These are phyloP conservation scores for Stenodema calcarata DNA, from an alignment of 2,888 invertebrate genomes.

Conservation along the genomic window DNA sequence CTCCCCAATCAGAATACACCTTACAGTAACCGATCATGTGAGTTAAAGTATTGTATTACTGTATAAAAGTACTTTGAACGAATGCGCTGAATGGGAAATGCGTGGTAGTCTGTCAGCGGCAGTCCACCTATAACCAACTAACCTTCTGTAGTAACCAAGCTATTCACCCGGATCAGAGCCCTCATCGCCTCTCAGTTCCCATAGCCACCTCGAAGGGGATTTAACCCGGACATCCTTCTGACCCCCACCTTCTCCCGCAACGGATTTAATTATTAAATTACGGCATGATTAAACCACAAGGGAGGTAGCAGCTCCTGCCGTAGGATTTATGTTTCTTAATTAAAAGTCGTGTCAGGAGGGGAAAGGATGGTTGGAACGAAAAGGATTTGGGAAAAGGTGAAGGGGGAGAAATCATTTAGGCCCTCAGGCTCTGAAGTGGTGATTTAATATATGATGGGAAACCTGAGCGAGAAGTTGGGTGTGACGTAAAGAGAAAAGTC, in stretches of 20 bases:
- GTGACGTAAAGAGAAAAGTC: too few species aligned
- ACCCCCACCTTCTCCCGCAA: background rate
- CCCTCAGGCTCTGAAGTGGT: constrained; percentile 2
- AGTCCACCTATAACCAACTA: background rate
- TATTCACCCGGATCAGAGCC: background rate
- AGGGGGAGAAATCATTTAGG: background rate
- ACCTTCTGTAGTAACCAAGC: background rate
- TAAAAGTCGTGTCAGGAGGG: constrained; percentile 41
- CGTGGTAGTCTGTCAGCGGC: background rate
- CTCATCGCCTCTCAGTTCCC: background rate
- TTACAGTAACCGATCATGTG: too few species aligned
- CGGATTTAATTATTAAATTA: constrained; percentile 51
- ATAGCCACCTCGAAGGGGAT: background rate
- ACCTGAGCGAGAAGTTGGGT: background rate
- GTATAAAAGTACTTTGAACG: too few species aligned
- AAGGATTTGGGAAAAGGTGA: background rate
- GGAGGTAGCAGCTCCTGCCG: background rate
- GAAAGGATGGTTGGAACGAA: background rate
- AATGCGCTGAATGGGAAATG: background rate
- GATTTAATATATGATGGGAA: constrained; percentile 12
- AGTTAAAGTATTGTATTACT: too few species aligned
- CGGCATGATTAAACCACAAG: constrained; percentile 50
- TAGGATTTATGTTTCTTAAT: constrained; percentile 51
- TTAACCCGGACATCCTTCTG: background rate
- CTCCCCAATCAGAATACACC: too few species aligned